Base-by-base conservation (phyloP, 2,888 invertebrate genomes). In the Dugesia japonica region DNA sequence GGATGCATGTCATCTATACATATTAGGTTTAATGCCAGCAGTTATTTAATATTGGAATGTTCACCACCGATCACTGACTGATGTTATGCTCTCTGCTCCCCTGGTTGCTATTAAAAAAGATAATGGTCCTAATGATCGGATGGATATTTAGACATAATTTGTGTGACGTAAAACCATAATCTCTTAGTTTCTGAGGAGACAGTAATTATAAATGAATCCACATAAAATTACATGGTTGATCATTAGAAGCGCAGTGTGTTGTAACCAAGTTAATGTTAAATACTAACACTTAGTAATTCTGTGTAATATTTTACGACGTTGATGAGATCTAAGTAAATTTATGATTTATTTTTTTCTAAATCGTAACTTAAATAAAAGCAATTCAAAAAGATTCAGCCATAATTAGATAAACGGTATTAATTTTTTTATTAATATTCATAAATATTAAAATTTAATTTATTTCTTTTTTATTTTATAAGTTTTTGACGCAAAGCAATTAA, bases 51-150 rank as follows among this genome's bases (percentile, higher is more conserved):
- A 56, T 13, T 56, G 56, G 56, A 56, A 56, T 56, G 56, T 56
- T 56, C 56, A 23, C 4, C 56, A 56, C 56, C 56, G 56, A 56
- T 56, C 56, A 56, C 56, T 56, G n/a, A 56, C 56, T 4, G n/a
- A 56, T n/a, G 56, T 56, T 13, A 56, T 13, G n/a, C 56, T 56
- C 56, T n/a, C 9, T 56, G 56, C 56, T 13, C 56, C 56, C 56
- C 23, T 7, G 56, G n/a, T 56, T n/a, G 56, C 56, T 4, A 56
- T 56, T 13, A 56, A 56, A 56, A 9, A 56, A 56, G 56, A 56
- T 56, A 56, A 56, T 56, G 56, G 56, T n/a, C 56, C 23, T 56
- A 56, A 56, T 56, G 56, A 56, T 56, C 56, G 56, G 56, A n/a
- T 56, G 56, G 23, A 56, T 56, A 56, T 56, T 56, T 56, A n/a